Base-by-base conservation (phyloP, 1,140 invertebrate genomes). In the Chlorops oryzae region DNA sequence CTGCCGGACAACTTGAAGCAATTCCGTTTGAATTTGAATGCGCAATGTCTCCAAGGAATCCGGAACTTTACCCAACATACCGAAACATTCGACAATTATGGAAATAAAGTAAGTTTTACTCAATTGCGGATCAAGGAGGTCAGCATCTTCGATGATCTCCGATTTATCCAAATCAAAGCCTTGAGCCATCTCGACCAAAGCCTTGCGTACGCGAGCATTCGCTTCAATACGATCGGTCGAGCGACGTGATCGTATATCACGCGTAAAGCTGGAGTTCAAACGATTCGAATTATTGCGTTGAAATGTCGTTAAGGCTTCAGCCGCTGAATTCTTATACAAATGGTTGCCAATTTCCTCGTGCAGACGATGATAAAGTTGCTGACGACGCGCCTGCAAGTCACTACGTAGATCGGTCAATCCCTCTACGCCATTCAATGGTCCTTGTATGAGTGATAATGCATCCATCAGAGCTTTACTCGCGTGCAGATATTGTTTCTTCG, bases 21-120 rank as follows among this genome's bases (percentile, higher is more conserved):
- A 68, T 63, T 92, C 87, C 22, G 81, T 80, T 70, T 92, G 84
- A 74, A 92, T 90, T 72, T 87, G 81, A 20, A 81, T 78, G 73
- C 88, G 89, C 46, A 93, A 79, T 62, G 80, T 82, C 82, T 91
- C 88, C 32, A 92, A 80, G 17, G 88, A 84, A 63, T 91, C 89
- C 23, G 88, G 85, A 54, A 94, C 75, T 70, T 88, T 90, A 46
- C 87, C 83, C 35, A 96, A 73, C 39, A 90, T 79, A n/a, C 83
- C 86, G 24, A 95, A 77, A 54, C 90, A 92, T 70, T 93, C 89
- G 4, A 93, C 81, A 23, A 92, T 78, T 58, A 92, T 86, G 57
- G 86, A 81, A 58, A 92, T 81, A 60, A 87, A 88, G 59, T 86
- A 78, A 56, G 78, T 78, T 27, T 80, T 76, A 68, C 87, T 82